Base-by-base conservation (phyloP, 2,888 invertebrate species). In the Aporophyla nigra region DNA sequence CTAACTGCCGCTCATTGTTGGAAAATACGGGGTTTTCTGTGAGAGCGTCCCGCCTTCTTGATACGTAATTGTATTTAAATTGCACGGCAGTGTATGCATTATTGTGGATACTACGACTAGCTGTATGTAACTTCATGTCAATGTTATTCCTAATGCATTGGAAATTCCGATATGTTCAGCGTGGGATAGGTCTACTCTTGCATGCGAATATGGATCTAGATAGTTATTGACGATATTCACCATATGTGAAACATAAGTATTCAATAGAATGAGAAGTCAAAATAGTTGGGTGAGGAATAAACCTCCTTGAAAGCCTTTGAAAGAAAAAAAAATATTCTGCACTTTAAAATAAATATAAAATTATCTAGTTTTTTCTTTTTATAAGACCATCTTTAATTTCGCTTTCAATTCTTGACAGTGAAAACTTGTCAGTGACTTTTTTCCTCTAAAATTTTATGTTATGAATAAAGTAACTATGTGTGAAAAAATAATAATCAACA, bases 31-130 rank as follows among this genome's bases (percentile, higher is more conserved):
- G 75, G 78, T 80, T 76, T 76, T 66, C 74, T 84, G 71, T 86
- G 86, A 84, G 82, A 86, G 82, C 71, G 78, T 43, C 53, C 72
- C 83, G 77, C 78, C 74, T 82, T 66, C 78, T 80, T 63, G 79
- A 66, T 76, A 56, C 61, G 81, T 86, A 86, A 88, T 86, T 88
- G 85, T 86, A 78, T 80, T 81, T 84, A 86, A 86, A 86, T 84
- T 88, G 81, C 78, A 88, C 59, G 70, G 33, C 72, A 68, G 70
- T 83, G 78, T 62, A 66, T 67, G 65, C 27, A 33, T 74, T 78
- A 76, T 72, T 82, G 71, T 68, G 40, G 49, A 51, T 76, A 71
- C 27, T 73, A 51, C 27, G 24, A 2, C 21, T 53, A 51, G 61
- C 58, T 49, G 59, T 9, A 40, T 5, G 67, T 43, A 16, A 69